phyloP scores from a whole-genome alignment of 1,140 invertebrate genomes.

The Ladona fulva region DNA sequence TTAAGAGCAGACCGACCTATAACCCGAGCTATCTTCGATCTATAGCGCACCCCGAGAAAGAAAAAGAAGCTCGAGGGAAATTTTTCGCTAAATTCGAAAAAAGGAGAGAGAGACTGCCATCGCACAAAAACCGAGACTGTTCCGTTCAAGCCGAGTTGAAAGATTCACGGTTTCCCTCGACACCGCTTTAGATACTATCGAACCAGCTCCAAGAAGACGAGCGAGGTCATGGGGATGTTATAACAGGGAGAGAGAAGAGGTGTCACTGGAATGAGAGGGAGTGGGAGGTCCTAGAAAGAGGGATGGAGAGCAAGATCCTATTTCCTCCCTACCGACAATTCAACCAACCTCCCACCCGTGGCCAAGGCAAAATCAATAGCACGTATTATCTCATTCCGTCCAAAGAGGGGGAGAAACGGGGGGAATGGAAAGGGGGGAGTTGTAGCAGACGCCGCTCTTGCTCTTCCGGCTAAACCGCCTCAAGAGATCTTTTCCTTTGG shows the following conservation, averaged over 20 bases:
- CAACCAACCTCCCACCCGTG: background rate
- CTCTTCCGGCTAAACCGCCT: too few relatives aligned
- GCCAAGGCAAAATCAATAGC: slow-evolving; percentile 1
- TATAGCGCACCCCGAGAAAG: background rate
- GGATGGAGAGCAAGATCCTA: background rate
- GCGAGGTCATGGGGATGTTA: background rate
- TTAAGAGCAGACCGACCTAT: background rate
- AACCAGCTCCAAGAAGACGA: background rate
- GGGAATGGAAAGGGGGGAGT: background rate
- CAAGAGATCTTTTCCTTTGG: too few relatives aligned
- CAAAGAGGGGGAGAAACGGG: background rate
- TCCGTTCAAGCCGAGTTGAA: background rate
- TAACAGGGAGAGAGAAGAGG: background rate
- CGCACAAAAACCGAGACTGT: background rate
- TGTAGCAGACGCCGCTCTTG: background rate
- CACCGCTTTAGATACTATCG: background rate
- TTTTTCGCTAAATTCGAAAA: background rate
- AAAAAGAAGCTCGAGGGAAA: background rate
- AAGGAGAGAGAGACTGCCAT: background rate
- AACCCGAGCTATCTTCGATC: background rate
- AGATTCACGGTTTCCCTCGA: background rate
- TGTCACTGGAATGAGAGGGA: background rate
- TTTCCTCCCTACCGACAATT: background rate
- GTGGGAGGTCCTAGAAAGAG: background rate
- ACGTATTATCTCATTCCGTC: background rate